Evolutionary conservation across 2,113 vertebrate species (phyloP).

Genomic region (Dissostichus mawsoni): DNA sequence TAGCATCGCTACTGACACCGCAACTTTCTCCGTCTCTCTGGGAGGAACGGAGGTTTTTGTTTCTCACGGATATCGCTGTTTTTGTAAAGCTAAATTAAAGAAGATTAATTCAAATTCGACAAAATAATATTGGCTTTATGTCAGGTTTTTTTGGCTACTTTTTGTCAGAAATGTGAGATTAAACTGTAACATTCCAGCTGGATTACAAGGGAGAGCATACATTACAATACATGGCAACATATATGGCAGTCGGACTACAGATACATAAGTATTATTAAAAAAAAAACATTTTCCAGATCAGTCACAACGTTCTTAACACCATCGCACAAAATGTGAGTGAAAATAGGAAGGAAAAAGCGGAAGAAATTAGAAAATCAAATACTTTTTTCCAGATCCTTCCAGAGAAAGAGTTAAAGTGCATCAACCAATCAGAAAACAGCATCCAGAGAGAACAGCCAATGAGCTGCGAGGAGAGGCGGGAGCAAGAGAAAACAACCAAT

Average conservation of each 20-base stretch:
- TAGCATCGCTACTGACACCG: neutral
- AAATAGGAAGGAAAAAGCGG: too few species aligned
- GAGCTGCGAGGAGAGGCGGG: neutral
- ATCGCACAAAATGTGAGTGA: neutral
- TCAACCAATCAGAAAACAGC: conserved; percentile 37
- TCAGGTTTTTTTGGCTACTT: neutral
- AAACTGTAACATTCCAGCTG: neutral
- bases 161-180: neutral
- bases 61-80: too few species aligned
- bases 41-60: conserved; percentile 23
- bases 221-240: conserved; percentile 17
- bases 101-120: neutral
- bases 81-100: too few species aligned
- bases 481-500: conserved; percentile 1
- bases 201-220: neutral
- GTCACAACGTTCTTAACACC: neutral
- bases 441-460: neutral
- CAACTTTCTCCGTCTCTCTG: conserved; percentile 5
- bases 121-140: neutral
- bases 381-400: conserved; percentile 29
- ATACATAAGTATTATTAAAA: neutral
- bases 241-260: conserved; percentile 1
- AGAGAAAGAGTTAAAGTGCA: conserved; percentile 55
- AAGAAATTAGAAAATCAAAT: neutral
- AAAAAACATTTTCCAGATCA: neutral